phyloP scores from a whole-genome alignment of 2,888 invertebrate species.

The Ophion obscuratus region DNA sequence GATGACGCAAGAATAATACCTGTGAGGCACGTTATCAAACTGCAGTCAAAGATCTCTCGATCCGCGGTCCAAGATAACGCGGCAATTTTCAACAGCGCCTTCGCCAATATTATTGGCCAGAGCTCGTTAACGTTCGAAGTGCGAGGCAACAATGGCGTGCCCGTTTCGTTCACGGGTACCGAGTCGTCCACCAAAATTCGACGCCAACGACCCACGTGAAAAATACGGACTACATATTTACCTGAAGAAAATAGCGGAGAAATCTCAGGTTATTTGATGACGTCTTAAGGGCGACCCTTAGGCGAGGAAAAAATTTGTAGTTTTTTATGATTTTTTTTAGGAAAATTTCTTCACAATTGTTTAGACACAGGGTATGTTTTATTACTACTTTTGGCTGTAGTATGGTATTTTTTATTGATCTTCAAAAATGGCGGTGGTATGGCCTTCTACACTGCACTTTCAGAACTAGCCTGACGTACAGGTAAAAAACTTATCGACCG shows the following conservation, averaged over 20 bases:
- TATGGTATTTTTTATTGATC: no score
- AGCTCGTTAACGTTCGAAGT: constrained; percentile 79
- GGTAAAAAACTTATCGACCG: no score
- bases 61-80: constrained; percentile 80
- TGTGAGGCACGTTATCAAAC: constrained; percentile 83
- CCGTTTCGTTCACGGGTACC: constrained; percentile 82
- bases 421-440: no score
- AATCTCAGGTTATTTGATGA: constrained; percentile 8
- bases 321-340: no score
- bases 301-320: no score
- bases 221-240: constrained; percentile 84
- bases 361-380: no score
- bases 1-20: constrained; percentile 75
- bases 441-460: no score
- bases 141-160: constrained; percentile 82
- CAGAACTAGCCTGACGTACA: no score
- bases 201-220: constrained; percentile 85
- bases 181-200: constrained; percentile 84
- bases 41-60: constrained; percentile 82
- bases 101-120: constrained; percentile 85
- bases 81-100: constrained; percentile 84
- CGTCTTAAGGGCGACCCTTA: no score
- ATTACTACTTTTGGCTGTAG: no score
- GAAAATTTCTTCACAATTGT: no score
- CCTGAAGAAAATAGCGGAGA: constrained; percentile 75